Percentiles rank a stretch among this genome's conserved stretches.
Evolutionary conservation across 2,797 vertebrate species (phyloP).

Genomic region (Phaenicophaeus curvirostris): DNA sequence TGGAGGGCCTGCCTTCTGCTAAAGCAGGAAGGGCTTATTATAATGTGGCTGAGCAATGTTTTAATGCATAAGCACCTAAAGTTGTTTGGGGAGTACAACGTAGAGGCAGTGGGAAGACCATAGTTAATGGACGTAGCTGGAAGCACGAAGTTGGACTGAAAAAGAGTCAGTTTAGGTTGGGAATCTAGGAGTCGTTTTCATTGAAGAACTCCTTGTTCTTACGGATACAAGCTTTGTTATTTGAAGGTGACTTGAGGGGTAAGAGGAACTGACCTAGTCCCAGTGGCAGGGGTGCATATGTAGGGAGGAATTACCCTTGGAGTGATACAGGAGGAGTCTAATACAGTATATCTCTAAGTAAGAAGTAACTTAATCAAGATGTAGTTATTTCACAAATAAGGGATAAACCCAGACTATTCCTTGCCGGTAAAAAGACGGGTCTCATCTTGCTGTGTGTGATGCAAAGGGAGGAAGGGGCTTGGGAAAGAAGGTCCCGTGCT

Average conservation of each 20-base stretch:
- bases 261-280: background rate
- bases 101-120: background rate
- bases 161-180: background rate
- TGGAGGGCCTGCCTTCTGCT: background rate
- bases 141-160: background rate
- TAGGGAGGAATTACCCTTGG: background rate
- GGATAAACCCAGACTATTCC: background rate
- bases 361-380: conserved; percentile 4
- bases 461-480: background rate
- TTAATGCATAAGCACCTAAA: background rate
- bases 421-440: background rate
- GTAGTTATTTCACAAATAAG: background rate
- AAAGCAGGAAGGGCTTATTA: background rate
- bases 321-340: background rate
- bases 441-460: background rate
- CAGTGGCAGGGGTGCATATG: background rate
- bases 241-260: background rate
- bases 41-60: background rate
- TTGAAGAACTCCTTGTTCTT: background rate
- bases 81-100: background rate
- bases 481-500: background rate
- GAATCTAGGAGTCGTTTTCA: background rate
- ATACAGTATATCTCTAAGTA: background rate
- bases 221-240: background rate
- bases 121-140: background rate